These are phyloP conservation scores for Elgaria multicarinata DNA, from an alignment of 2,113 vertebrate species.

Conservation along the genomic window DNA sequence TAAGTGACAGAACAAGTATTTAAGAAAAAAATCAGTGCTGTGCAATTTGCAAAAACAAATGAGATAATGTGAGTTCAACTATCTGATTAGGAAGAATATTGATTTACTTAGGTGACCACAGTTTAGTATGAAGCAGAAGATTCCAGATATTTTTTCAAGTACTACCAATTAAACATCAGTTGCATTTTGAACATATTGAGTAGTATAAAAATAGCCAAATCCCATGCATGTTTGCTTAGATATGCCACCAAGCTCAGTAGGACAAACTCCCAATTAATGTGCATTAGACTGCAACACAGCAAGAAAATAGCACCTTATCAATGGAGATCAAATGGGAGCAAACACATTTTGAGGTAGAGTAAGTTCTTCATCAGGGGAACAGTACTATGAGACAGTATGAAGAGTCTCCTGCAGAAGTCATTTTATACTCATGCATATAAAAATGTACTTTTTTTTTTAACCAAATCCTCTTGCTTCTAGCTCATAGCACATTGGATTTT, in stretches of 20 bases:
- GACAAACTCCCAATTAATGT: background rate
- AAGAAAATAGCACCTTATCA: background rate
- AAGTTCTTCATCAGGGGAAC: background rate
- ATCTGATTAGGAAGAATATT: constrained; percentile 2
- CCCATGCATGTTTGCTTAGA: background rate
- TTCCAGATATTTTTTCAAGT: background rate
- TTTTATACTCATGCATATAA: background rate
- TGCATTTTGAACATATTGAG: background rate
- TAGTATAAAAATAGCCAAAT: background rate
- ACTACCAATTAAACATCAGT: background rate
- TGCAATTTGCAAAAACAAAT: background rate
- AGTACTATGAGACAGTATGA: background rate
- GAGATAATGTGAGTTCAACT: background rate
- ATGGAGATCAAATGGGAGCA: background rate
- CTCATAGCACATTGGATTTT: background rate
- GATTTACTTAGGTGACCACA: background rate
- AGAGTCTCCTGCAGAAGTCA: background rate
- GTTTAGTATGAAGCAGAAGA: background rate
- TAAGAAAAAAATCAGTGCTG: background rate
- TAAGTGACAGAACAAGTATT: background rate
- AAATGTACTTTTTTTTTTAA: background rate
- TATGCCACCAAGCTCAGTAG: background rate
- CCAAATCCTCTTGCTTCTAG: background rate
- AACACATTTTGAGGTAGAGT: background rate
- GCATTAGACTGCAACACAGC: background rate